A percentile compares a stretch with the other conserved stretches of the same genome.
phyloP scores from a whole-genome alignment of 2,888 invertebrate species.

The Trissonchulus sp. region DNA sequence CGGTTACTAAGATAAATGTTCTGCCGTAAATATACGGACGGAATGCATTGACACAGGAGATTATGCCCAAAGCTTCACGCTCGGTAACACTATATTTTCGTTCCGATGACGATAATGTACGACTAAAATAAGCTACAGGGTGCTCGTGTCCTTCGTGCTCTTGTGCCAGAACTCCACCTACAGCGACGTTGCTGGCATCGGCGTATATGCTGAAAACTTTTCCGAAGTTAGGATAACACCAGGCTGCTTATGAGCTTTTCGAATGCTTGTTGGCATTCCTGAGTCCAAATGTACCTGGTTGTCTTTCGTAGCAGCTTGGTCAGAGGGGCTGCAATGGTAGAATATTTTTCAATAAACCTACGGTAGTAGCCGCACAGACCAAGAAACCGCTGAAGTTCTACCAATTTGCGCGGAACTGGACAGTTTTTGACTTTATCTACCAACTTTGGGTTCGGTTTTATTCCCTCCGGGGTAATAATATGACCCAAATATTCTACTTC shows the following conservation, averaged over 20 bases:
- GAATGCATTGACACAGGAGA: not conserved
- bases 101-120: not conserved
- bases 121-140: conserved; percentile 6
- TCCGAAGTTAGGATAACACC: not conserved
- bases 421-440: not conserved
- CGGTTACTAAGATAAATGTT: not conserved
- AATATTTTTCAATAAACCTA: not conserved
- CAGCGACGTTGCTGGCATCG: conserved; percentile 8
- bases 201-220: not conserved
- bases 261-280: not conserved
- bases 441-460: not conserved
- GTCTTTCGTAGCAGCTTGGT: not conserved
- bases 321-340: conserved; percentile 1
- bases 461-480: not conserved
- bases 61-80: not conserved
- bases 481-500: not conserved
- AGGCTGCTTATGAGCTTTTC: not conserved
- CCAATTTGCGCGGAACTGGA: not conserved
- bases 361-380: conserved; percentile 14
- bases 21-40: conserved; percentile 5
- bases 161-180: not conserved
- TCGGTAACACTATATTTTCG: conserved; percentile 5
- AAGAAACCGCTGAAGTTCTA: not conserved
- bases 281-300: not conserved
- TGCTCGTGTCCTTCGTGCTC: not conserved